Percentiles rank a stretch among this genome's conserved stretches.
phyloP scores from a whole-genome alignment of 2,113 vertebrate species.

The Rynchops niger region DNA sequence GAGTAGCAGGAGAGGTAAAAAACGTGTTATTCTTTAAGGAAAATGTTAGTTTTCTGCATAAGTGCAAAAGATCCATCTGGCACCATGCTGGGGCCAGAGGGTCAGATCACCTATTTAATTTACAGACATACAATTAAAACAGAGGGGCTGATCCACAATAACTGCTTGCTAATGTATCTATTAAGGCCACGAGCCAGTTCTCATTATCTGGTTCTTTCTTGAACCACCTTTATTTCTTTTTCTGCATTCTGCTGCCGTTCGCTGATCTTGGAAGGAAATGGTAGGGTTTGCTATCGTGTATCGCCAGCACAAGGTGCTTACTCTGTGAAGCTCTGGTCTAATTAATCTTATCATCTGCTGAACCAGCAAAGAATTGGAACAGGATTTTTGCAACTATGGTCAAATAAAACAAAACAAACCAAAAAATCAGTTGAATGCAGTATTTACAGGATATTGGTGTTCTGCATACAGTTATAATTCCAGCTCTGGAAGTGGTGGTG shows the following conservation, averaged over 20 bases:
- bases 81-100: background rate
- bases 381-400: background rate
- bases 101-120: background rate
- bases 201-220: background rate
- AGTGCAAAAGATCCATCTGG: background rate
- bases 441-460: background rate
- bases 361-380: background rate
- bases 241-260: background rate
- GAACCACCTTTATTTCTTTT: background rate
- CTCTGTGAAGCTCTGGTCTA: background rate
- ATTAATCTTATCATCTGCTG: background rate
- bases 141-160: background rate
- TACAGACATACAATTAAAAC: background rate
- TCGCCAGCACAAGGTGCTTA: background rate
- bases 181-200: background rate
- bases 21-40: background rate
- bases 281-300: background rate
- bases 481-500: background rate
- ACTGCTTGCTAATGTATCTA: background rate
- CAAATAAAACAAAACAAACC: background rate
- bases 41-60: background rate
- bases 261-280: background rate
- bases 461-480: background rate
- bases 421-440: background rate
- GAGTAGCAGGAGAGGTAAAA: background rate